phyloP scores from a whole-genome alignment of 2,113 vertebrate genomes.

The Circaetus gallicus region DNA sequence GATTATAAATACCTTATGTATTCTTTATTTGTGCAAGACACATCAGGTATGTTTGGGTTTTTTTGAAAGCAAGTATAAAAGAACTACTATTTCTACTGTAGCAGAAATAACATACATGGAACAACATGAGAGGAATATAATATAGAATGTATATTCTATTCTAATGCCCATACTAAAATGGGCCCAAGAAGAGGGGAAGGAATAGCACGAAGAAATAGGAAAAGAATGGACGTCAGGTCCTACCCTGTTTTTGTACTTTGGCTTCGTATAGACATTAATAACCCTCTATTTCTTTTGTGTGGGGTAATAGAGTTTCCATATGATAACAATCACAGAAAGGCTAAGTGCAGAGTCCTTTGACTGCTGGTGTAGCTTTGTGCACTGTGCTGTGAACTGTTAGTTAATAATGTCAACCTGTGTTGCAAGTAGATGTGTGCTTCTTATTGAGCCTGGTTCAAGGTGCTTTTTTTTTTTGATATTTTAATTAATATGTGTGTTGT shows the following conservation, averaged over 20 bases:
- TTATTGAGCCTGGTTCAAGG: background rate
- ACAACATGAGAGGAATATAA: background rate
- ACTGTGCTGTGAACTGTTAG: background rate
- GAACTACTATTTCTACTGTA: background rate
- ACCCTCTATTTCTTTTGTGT: background rate
- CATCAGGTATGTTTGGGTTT: background rate
- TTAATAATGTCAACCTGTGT: background rate
- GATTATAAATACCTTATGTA: background rate
- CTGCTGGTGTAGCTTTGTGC: background rate
- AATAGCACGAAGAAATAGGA: background rate
- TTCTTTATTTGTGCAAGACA: background rate
- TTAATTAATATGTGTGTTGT: background rate
- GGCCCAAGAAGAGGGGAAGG: background rate
- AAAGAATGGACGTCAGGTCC: background rate
- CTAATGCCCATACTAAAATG: background rate
- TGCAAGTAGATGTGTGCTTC: background rate
- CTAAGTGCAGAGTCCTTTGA: slow-evolving; percentile 31
- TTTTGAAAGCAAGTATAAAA: background rate
- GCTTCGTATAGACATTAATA: background rate
- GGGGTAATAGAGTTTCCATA: background rate
- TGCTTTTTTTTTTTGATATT: background rate
- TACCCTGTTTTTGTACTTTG: slow-evolving; percentile 25
- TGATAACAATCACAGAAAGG: background rate
- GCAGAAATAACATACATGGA: background rate
- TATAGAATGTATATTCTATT: background rate